Percentiles rank a stretch among this genome's conserved stretches.
Evolutionary conservation across 2,888 invertebrate species (phyloP).

Genomic region (Drosophila borealis): DNA sequence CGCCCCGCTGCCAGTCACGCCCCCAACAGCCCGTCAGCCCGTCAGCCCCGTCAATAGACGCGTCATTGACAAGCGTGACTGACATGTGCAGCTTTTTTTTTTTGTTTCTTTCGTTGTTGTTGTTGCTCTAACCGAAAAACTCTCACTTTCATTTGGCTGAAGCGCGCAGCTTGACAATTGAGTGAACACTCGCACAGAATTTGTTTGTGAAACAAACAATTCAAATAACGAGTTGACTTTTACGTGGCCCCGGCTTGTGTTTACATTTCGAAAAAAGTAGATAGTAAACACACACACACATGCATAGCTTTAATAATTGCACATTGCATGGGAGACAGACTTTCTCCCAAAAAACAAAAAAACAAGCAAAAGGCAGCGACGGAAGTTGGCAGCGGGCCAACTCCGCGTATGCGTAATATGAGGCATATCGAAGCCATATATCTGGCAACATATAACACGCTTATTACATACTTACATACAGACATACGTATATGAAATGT

Average conservation of each 20-base stretch:
- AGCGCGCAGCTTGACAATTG: slow-evolving; percentile 58
- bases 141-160: slow-evolving; percentile 74
- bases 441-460: slow-evolving; percentile 8
- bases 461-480: not conserved
- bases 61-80: slow-evolving; percentile 70
- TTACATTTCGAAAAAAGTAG: slow-evolving; percentile 63
- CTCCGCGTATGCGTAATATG: slow-evolving; percentile 70
- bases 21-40: slow-evolving; percentile 16
- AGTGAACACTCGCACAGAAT: slow-evolving; percentile 68
- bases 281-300: slow-evolving; percentile 32
- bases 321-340: slow-evolving; percentile 55
- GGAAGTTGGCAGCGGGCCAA: slow-evolving; percentile 65
- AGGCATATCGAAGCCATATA: slow-evolving; percentile 24
- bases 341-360: slow-evolving; percentile 63
- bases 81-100: slow-evolving; percentile 62
- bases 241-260: slow-evolving; percentile 38
- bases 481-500: not conserved
- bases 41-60: slow-evolving; percentile 30
- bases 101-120: slow-evolving; percentile 19
- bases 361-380: slow-evolving; percentile 34
- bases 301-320: slow-evolving; percentile 52
- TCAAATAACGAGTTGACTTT: slow-evolving; percentile 52
- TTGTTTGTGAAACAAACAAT: slow-evolving; percentile 72
- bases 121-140: slow-evolving; percentile 44
- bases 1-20: slow-evolving; percentile 45